Conservation (phyloP, 2,113 vertebrate genomes). For the Coptodon rendalli region DNA sequence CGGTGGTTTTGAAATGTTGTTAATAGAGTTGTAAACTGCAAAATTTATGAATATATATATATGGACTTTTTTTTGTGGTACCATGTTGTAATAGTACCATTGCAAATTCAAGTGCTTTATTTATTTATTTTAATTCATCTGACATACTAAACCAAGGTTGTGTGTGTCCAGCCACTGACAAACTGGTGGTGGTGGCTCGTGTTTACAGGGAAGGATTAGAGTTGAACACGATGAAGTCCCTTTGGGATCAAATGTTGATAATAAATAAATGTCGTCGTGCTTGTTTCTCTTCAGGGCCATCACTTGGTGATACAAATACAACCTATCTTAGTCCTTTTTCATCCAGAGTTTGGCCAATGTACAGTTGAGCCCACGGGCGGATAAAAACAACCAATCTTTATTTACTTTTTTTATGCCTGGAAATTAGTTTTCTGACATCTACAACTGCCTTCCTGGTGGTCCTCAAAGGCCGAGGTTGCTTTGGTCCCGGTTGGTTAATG, state of each 20-base stretch:
- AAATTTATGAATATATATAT: neutral
- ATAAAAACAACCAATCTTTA: neutral
- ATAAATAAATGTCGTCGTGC: neutral
- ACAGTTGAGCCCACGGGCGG: neutral
- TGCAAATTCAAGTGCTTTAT: neutral
- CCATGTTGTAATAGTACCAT: neutral
- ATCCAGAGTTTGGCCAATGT: neutral
- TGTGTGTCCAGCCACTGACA: neutral
- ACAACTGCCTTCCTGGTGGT: neutral
- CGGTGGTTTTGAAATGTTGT: neutral
- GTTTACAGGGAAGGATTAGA: neutral
- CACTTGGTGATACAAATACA: neutral
- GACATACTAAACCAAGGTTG: neutral
- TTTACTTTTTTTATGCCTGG: neutral
- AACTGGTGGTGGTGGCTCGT: neutral
- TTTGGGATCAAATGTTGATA: constrained; percentile 2
- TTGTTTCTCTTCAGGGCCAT: neutral
- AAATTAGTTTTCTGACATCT: neutral
- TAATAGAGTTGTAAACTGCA: neutral
- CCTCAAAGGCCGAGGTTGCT: neutral
- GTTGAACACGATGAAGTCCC: neutral
- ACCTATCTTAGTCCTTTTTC: neutral
- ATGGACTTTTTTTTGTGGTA: neutral
- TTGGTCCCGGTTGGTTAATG: constrained; percentile 42
- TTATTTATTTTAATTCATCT: neutral